A percentile compares a stretch with the other conserved stretches of the same genome.
These are phyloP conservation scores for Drosophila paulistorum DNA, from an alignment of 1,140 invertebrate genomes.

Conservation along the genomic window DNA sequence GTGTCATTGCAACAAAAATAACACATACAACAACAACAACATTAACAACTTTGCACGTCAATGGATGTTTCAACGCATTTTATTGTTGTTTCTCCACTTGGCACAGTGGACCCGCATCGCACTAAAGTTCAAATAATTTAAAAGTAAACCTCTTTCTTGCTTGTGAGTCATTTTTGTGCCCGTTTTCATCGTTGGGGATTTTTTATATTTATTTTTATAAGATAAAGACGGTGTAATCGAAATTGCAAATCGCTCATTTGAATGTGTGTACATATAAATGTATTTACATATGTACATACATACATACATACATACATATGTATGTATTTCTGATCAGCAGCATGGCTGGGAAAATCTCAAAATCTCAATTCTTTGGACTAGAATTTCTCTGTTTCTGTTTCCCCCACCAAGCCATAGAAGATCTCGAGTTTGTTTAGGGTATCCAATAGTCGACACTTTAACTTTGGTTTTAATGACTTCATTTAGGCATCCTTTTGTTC, in stretches of 20 bases:
- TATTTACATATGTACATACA: too few species aligned
- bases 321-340: neutral
- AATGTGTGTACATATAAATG: neutral
- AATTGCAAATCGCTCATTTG: neutral
- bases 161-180: conserved; percentile 29
- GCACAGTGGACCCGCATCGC: conserved; percentile 32
- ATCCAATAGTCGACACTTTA: too few species aligned
- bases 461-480: too few species aligned
- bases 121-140: conserved; percentile 23
- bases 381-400: too few species aligned
- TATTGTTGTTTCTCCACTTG: conserved; percentile 2
- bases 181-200: neutral
- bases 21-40: conserved; percentile 1
- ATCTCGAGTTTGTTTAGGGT: too few species aligned
- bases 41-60: conserved; percentile 33
- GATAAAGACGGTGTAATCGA: too few species aligned
- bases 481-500: too few species aligned
- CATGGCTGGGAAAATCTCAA: too few species aligned
- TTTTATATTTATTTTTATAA: neutral
- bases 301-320: neutral
- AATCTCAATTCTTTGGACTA: too few species aligned
- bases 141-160: conserved; percentile 24
- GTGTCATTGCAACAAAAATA: conserved; percentile 30
- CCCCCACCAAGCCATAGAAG: too few species aligned
- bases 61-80: conserved; percentile 30